Evolutionary conservation across 2,888 invertebrate species (phyloP), one percentile per base, ranked within the genome.

Genomic region (Dynastes maya): DNA sequence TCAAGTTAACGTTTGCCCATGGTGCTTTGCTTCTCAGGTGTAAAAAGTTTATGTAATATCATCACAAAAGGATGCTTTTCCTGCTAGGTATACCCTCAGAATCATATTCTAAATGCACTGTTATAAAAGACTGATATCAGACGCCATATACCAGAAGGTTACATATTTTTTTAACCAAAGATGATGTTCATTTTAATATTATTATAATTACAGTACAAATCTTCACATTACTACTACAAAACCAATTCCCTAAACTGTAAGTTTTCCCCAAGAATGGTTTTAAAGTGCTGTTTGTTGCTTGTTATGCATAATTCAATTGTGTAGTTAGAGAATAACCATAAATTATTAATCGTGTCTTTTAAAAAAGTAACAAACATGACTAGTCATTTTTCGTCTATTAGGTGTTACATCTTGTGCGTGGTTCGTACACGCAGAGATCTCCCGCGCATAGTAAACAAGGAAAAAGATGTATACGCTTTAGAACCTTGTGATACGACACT

Each of bases 1-100:
- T 87, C 76, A 80, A 29, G 74, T 74, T 64, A 79, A 80, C 74
- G 68, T 71, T 78, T 80, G 80, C 65, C 80, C 81, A 32, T 82
- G 81, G 82, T 82, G 80, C 78, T 82, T 80, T 71, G 78, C 70
- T 29, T 51, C 80, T 53, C 79, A 81, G 65, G 80, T 79, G 16
- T 82, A 80, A 80, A 1, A 32, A 32, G 5, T 22, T n/a, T 64
- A 2, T 65, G 51, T 51, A 51, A 63, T 65, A 68, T 55, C 11
- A 11, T 22, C 8, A 65, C 29, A 16, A 16, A 64, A 11, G 27
- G 75, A n/a, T 61, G 37, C 32, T 74, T 63, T 53, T 2, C 8
- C 9, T 40, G 13, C 16, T 67, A 45, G 32, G 6, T 16, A 11
- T 45, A 45, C 9, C 65, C 29, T 16, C 5, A 40, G n/a, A 53